A percentile compares a stretch with the other conserved stretches of the same genome.
These are phyloP conservation scores for Panthera tigris DNA, from an alignment of 2,113 vertebrate species.

Conservation along the genomic window DNA sequence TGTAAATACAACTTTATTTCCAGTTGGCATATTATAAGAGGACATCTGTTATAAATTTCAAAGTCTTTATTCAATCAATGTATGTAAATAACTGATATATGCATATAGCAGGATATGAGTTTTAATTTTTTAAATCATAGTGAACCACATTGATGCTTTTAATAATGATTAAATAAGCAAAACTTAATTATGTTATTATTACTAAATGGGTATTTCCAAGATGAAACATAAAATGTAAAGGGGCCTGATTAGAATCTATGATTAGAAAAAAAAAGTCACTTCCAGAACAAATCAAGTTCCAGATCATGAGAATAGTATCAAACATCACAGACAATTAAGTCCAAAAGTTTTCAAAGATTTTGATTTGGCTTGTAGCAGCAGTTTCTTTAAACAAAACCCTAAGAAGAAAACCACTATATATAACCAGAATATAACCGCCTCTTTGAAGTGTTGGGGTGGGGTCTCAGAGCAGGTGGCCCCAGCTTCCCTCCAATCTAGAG, in stretches of 20 bases:
- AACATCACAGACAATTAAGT: background rate
- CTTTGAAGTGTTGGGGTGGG: fast-evolving
- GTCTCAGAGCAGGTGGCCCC: fast-evolving
- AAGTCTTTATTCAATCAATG: slow-evolving; percentile 33
- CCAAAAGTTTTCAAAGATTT: slow-evolving; percentile 11
- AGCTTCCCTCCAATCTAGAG: background rate
- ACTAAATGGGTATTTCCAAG: background rate
- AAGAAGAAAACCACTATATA: background rate
- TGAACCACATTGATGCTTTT: slow-evolving; percentile 21
- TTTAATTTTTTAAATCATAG: slow-evolving; percentile 63
- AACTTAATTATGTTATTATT: slow-evolving; percentile 11
- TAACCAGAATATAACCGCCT: background rate
- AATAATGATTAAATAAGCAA: slow-evolving; percentile 35
- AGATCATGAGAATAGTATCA: background rate
- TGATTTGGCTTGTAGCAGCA: background rate
- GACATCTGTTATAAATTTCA: slow-evolving; percentile 71
- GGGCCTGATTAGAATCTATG: background rate
- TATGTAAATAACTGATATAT: slow-evolving; percentile 57
- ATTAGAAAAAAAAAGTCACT: background rate
- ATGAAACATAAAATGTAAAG: slow-evolving; percentile 18
- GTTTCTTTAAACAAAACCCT: background rate
- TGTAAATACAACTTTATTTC: slow-evolving; percentile 77
- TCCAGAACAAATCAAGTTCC: background rate
- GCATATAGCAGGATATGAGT: slow-evolving; percentile 35
- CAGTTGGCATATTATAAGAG: slow-evolving; percentile 50